Evolutionary conservation across 1,140 invertebrate genomes (phyloP).

Genomic region (Thaumetopoea pityocampa): DNA sequence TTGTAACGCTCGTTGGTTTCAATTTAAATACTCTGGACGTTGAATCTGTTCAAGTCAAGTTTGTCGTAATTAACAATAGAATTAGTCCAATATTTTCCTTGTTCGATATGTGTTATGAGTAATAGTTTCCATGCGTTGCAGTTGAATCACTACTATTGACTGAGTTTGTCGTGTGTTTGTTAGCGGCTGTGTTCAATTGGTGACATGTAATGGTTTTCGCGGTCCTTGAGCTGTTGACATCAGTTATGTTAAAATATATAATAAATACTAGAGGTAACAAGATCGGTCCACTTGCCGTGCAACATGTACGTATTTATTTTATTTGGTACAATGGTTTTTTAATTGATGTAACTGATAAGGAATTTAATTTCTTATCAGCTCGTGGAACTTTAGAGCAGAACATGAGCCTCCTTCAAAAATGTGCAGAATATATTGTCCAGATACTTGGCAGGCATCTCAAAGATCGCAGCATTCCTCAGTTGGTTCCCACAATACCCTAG

Average conservation of each 20-base stretch:
- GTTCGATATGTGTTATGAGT: too few species aligned
- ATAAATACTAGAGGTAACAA: conserved; percentile 37
- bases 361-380: too few species aligned
- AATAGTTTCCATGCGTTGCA: conserved; percentile 6
- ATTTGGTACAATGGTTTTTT: background rate
- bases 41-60: conserved; percentile 39
- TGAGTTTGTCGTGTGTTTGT: conserved; percentile 3
- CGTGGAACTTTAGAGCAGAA: too few species aligned
- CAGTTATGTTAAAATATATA: conserved; percentile 47
- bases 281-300: conserved; percentile 35
- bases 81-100: conserved; percentile 58
- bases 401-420: too few species aligned
- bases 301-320: conserved; percentile 48
- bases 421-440: too few species aligned
- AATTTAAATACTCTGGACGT: conserved; percentile 27
- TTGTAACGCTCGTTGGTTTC: conserved; percentile 38
- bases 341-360: background rate
- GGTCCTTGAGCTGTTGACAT: conserved; percentile 15
- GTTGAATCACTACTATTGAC: conserved; percentile 3
- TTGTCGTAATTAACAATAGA: conserved; percentile 52
- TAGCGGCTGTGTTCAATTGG: conserved; percentile 1
- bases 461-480: too few species aligned
- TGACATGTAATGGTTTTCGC: conserved; percentile 28
- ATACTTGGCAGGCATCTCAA: too few species aligned
- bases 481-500: too few species aligned